Evolutionary conservation across 2,888 invertebrate species (phyloP), one percentile per base, ranked within the genome.

Genomic region (Pachycephus smyrnensis): DNA sequence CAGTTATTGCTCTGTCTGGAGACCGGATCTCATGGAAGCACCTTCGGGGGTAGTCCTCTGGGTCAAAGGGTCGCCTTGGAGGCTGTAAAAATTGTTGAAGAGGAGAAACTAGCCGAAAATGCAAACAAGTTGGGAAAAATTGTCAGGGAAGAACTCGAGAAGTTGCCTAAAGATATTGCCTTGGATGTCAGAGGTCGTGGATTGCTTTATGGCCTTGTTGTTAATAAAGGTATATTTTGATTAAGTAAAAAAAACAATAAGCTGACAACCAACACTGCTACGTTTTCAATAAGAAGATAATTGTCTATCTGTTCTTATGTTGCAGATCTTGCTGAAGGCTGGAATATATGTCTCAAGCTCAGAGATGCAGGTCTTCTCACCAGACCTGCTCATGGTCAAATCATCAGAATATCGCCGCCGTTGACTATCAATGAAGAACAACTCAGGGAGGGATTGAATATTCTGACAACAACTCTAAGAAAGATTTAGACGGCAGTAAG

Each of bases 21-120:
- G 73, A 84, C 87, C 12, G 93, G 93, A 40, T 93, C 93, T 3
- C 97, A 97, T 89, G 97, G 97, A 31, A 97, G 97, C 0, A 97
- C 97, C 0, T 97, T 96, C 86, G 97, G 97, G 11, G 97, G 97
- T 1, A 97, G 96, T 91, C 96, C 97, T 0, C 91, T 97, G 32
- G 97, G 95, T 0, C 95, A 95, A 82, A 94, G 94, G 88, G 94
- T 97, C 0, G 96, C 96, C 0, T 93, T 96, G 74, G 95, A 95
- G 75, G 95, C 96, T 4, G 91, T 97, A 3, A 93, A 95, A 89
- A 95, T 96, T 69, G 86, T 97, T 74, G 94, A 95, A 88, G 96
- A 96, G 81, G 97, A 97, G 88, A 94, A 95, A 73, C 90, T 97
- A 69, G 93, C 95, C 0, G 95, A 96, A 79, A 96, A 96, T 89